Base-by-base conservation (phyloP, 1,140 invertebrate species). In the Bombus superbus region DNA sequence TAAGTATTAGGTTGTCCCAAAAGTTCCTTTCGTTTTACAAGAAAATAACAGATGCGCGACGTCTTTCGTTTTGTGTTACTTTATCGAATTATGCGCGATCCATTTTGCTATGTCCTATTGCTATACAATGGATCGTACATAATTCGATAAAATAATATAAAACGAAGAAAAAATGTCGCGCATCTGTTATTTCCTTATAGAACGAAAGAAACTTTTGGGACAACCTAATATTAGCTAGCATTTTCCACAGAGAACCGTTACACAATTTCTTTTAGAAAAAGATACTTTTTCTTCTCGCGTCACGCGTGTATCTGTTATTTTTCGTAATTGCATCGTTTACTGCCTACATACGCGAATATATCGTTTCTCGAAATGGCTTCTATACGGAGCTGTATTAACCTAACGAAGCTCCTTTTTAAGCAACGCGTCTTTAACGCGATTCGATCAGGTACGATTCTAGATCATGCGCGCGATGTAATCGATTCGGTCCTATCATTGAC, bases 401-500 rank as follows among this genome's bases (percentile, higher is more conserved):
- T 22, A 62, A 73, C 1, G 72, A 53, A 75, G 40, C 4, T 28
- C 42, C 28, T 18, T 47, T 81, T 62, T 81, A 72, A 81, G 53
- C 35, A 62, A 59, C n/a, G 35, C 28, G 13, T 6, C 40, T 74
- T 38, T 32, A 38, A 64, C 44, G 44, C 15, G 10, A 44, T 57
- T 47, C 42, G 40, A 38, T 76, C 28, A 32, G 62, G 15, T n/a
- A 22, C 28, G 62, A 74, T 66, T 83, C 59, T 68, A 64, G 69
- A 82, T 82, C 71, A 64, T 82, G 15, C 4, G 32, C 22, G n/a
- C 47, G 13, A 28, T 13, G 42, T 57, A 35, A 32, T 74, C 40
- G 28, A 82, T 38, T 68, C 18, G 11, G 18, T 82, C 32, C 53
- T 42, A 57, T 74, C 69, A 74, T 57, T 82, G 53, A 74, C 80